A percentile compares a stretch with the other conserved stretches of the same genome.
These are phyloP conservation scores for Protonemura montana DNA, from an alignment of 2,888 invertebrate genomes.

Conservation along the genomic window DNA sequence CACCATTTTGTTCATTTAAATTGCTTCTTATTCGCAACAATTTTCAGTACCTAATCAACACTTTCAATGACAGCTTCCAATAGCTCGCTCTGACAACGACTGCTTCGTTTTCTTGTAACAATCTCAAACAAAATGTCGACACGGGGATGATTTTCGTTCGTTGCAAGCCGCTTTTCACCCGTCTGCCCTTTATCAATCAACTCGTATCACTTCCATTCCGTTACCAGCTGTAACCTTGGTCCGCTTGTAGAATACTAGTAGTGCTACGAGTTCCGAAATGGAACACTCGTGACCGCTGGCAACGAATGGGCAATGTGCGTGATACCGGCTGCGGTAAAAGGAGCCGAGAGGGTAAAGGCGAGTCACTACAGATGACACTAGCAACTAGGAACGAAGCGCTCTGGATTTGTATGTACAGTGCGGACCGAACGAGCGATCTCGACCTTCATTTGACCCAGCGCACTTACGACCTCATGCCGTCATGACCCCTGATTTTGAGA, in stretches of 20 bases:
- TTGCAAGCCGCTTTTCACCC: neutral
- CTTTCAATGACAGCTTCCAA: neutral
- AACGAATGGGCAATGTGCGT: neutral
- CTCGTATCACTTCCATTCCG: neutral
- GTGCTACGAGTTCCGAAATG: neutral
- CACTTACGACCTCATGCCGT: conserved; percentile 12
- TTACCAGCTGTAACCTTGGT: neutral
- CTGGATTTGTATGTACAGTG: neutral
- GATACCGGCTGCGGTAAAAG: neutral
- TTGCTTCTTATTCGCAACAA: neutral
- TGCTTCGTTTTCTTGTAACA: neutral
- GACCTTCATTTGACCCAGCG: conserved; percentile 1
- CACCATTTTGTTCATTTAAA: conserved; percentile 42
- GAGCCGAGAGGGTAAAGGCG: neutral
- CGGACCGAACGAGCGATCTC: neutral
- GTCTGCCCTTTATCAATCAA: conserved; percentile 7
- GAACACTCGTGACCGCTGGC: conserved; percentile 12
- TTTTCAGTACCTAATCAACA: neutral
- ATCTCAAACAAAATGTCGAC: neutral
- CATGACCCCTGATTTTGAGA: conserved; percentile 4
- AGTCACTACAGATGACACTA: neutral
- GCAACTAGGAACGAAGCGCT: neutral
- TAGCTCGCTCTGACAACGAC: neutral
- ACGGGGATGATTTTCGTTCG: conserved; percentile 2
- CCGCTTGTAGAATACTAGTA: neutral